A percentile compares a stretch with the other conserved stretches of the same genome.
Evolutionary conservation across 2,113 vertebrate genomes (phyloP).

Genomic region (Sinocyclocheilus anophthalmus): DNA sequence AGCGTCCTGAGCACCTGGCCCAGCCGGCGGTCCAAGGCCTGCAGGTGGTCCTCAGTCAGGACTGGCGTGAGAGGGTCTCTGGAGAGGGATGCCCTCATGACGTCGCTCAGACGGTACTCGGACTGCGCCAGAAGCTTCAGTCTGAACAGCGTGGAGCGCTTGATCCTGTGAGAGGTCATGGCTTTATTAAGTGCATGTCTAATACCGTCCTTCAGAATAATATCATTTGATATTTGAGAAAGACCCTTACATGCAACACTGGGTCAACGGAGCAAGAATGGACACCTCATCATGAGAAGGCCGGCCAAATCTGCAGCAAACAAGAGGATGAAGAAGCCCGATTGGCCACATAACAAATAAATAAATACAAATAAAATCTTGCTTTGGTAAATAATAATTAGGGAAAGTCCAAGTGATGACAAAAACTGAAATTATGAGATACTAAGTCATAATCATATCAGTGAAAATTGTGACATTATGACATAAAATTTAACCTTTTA

Average conservation of each 20-base stretch:
- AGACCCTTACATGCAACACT: conserved; percentile 92
- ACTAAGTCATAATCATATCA: not conserved
- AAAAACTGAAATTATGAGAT: not conserved
- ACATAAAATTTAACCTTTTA: too few relatives aligned
- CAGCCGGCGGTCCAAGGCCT: conserved; percentile 88
- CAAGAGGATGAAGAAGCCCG: not conserved
- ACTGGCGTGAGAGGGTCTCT: conserved; percentile 81
- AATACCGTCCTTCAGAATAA: not conserved
- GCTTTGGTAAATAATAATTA: not conserved
- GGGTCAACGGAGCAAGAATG: conserved; percentile 89
- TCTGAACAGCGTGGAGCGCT: conserved; percentile 81
- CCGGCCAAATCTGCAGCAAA: conserved; percentile 84
- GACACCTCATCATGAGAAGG: conserved; percentile 89
- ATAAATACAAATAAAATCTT: not conserved
- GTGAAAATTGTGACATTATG: too few relatives aligned
- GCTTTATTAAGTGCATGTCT: not conserved
- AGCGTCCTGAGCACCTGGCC: conserved; percentile 79
- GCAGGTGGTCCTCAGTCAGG: conserved; percentile 86
- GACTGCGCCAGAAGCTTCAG: conserved; percentile 81
- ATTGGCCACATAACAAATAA: not conserved
- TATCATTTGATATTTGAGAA: not conserved
- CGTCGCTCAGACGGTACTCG: conserved; percentile 83
- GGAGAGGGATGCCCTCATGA: conserved; percentile 91
- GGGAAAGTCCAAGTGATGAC: not conserved
- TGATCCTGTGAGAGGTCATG: conserved; percentile 79